These are phyloP conservation scores for Ctenosaura bakeri DNA, from an alignment of 2,797 vertebrate species.

Conservation along the genomic window DNA sequence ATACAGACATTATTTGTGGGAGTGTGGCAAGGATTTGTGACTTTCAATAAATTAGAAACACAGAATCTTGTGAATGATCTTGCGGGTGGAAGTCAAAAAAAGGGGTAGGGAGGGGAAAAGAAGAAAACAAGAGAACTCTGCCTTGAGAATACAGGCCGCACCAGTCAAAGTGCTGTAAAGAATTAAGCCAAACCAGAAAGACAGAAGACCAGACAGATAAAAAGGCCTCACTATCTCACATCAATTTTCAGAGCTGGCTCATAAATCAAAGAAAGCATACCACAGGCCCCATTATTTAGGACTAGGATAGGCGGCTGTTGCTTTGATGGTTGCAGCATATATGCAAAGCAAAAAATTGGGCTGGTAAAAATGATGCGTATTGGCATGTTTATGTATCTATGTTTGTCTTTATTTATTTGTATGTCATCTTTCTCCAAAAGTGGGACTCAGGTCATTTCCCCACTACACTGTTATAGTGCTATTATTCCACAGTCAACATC, in stretches of 20 bases:
- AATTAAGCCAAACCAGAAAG: conserved; percentile 32
- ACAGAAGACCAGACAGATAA: conserved; percentile 15
- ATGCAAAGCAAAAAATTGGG: not conserved
- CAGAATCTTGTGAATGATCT: conserved; percentile 52
- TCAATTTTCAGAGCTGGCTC: not conserved
- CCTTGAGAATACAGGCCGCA: not conserved
- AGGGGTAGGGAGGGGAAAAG: not conserved
- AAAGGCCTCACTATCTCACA: conserved; percentile 16
- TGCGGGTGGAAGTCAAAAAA: not conserved
- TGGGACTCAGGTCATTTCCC: too few relatives aligned
- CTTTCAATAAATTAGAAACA: conserved; percentile 67
- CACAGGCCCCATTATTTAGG: not conserved
- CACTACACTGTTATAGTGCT: too few relatives aligned
- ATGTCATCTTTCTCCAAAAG: too few relatives aligned
- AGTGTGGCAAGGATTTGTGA: conserved; percentile 49
- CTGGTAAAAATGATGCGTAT: not conserved
- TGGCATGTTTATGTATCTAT: not conserved
- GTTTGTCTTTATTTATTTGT: too few relatives aligned
- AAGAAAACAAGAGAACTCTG: conserved; percentile 47
- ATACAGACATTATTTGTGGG: conserved; percentile 59
- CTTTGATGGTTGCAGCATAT: not conserved
- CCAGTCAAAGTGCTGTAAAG: conserved; percentile 8
- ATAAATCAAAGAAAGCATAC: conserved; percentile 38
- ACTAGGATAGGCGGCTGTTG: not conserved
- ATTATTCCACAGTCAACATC: too few relatives aligned